Base-by-base conservation (phyloP, 2,888 invertebrate genomes). In the Archaeoteleia sp. region DNA sequence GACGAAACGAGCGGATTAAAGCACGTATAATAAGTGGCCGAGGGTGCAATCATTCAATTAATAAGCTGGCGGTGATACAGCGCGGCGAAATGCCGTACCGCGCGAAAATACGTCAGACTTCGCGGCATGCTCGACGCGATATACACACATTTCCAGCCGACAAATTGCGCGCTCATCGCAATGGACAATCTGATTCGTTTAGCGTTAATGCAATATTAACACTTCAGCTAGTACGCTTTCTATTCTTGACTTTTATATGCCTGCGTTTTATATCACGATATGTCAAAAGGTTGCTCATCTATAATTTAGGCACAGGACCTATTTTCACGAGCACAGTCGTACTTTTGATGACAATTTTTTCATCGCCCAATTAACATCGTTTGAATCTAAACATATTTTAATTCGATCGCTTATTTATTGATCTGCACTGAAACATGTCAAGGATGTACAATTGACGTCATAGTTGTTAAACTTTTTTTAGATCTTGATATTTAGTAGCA, bases 31-130 rank as follows among this genome's bases (percentile, higher is more conserved):
- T 74, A 62, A 73, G 67, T 71, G 51, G 58, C 63, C 69, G 67
- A 61, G 68, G 65, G 71, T 67, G 67, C 74, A 63, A 74, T 75
- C 72, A 72, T 76, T 76, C 72, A 76, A 74, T 76, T 73, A 75
- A 74, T 67, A 72, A 43, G 17, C 17, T 39, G 42, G 42, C 45
- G 37, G 29, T 29, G 58, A 37, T 48, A 35, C 34, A 14, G 25
- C 20, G 5, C 6, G n/a, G 30, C 8, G 35, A 53, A 42, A 43
- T 42, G 34, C 12, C 9, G 27, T 32, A 27, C 12, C 27, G 29
- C 39, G 29, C 35, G 20, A 20, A 20, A 20, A 20, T 20, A 20
- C 20, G 20, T 20, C 20, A 20, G 20, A 2, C 3, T 20, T 20
- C 20, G 20, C 20, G 20, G 20, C 2, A 2, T 2, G 2, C 20